Conservation (phyloP, 2,113 vertebrate species). For the Myodes glareolus region DNA sequence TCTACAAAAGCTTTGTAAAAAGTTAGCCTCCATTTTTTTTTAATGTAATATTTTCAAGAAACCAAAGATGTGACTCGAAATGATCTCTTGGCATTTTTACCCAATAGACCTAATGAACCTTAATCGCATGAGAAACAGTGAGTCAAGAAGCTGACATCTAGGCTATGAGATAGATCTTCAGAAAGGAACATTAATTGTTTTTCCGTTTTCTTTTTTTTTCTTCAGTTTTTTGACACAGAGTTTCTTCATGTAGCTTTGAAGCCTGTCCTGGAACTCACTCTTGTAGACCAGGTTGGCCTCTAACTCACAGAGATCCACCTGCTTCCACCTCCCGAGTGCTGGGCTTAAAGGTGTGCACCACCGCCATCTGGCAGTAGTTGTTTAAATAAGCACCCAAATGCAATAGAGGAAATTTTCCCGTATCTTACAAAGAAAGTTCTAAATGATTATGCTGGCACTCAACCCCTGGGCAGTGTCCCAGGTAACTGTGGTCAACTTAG, state of each 20-base stretch:
- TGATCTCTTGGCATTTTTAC: slow-evolving; percentile 63
- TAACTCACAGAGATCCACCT: no score
- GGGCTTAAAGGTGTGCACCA: no score
- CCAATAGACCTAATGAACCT: slow-evolving; percentile 69
- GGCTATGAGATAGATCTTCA: slow-evolving; percentile 47
- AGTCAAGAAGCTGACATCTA: slow-evolving; percentile 41
- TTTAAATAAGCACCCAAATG: slow-evolving; percentile 57
- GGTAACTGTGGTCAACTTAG: slow-evolving; percentile 38
- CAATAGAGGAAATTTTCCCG: neutral
- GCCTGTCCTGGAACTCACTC: no score
- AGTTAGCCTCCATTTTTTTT: slow-evolving; percentile 79
- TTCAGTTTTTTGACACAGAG: no score
- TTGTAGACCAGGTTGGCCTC: no score
- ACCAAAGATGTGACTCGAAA: slow-evolving; percentile 78
- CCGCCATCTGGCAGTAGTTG: neutral
- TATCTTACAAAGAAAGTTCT: neutral
- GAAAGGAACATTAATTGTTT: neutral
- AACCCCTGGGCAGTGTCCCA: neutral
- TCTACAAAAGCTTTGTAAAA: slow-evolving; percentile 81
- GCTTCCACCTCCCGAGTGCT: no score
- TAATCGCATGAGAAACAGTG: slow-evolving; percentile 51
- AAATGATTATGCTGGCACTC: neutral
- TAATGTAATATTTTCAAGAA: slow-evolving; percentile 78
- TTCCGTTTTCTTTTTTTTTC: no score
- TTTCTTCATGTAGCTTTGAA: no score